Evolutionary conservation across 2,113 vertebrate genomes (phyloP).

Genomic region (Symphodus melops): DNA sequence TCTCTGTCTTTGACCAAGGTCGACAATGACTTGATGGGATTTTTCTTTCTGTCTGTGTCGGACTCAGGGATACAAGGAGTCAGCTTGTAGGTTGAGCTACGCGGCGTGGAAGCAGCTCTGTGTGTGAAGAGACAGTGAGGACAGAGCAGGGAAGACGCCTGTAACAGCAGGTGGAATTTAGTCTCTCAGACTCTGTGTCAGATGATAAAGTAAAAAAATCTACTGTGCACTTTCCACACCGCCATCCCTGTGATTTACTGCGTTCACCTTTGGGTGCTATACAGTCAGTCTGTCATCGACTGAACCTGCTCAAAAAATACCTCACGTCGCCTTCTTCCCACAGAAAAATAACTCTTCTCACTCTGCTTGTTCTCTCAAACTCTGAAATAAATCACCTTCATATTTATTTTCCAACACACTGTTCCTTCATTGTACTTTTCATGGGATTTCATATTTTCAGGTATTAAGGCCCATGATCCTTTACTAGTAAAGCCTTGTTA

Average conservation of each 20-base stretch:
- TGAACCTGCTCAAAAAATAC: conserved; percentile 45
- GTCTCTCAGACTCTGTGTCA: conserved; percentile 11
- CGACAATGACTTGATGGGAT: conserved; percentile 39
- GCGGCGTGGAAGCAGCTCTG: background rate
- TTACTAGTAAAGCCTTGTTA: background rate
- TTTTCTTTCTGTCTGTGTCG: conserved; percentile 1
- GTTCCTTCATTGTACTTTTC: background rate
- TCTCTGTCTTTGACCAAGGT: conserved; percentile 52
- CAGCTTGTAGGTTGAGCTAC: background rate
- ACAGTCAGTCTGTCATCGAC: conserved; percentile 41
- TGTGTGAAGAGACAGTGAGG: conserved; percentile 1
- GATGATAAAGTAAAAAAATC: conserved; percentile 42
- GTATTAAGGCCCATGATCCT: background rate
- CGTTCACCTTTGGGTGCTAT: conserved; percentile 44
- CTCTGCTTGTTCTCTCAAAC: conserved; percentile 21
- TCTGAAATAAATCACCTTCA: conserved; percentile 24
- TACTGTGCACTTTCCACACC: conserved; percentile 17
- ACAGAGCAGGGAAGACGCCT: background rate
- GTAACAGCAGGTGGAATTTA: conserved; percentile 11
- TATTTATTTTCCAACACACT: background rate
- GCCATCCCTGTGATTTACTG: conserved; percentile 45
- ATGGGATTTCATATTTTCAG: background rate
- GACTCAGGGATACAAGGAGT: background rate
- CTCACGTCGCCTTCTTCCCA: conserved; percentile 34
- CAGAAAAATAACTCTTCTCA: conserved; percentile 28